Percentiles rank a stretch among this genome's conserved stretches.
phyloP scores from a whole-genome alignment of 1,140 invertebrate species.

The Helicoverpa armigera region DNA sequence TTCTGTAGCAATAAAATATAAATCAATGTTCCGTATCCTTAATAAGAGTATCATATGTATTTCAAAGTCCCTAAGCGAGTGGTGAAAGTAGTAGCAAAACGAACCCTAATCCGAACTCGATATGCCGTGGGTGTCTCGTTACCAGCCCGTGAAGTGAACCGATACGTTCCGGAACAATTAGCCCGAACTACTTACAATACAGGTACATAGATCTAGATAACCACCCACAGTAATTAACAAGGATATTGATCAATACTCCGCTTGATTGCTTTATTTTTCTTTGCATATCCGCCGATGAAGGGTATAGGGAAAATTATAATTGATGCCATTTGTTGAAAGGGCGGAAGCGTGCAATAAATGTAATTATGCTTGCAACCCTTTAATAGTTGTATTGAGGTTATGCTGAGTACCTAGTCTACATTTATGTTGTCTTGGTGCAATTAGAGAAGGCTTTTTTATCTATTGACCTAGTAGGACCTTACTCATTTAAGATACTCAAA shows the following conservation, averaged over 20 bases:
- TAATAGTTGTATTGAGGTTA: neutral
- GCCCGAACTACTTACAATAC: neutral
- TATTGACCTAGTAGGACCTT: neutral
- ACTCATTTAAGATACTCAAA: no score
- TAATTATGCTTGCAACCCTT: constrained; percentile 4
- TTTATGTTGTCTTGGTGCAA: neutral
- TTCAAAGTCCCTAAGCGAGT: neutral
- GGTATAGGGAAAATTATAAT: constrained; percentile 31
- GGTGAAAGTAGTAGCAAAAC: constrained; percentile 60
- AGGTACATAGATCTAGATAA: constrained; percentile 17
- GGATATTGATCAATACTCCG: constrained; percentile 28
- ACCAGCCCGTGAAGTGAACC: constrained; percentile 50
- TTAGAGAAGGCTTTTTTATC: neutral
- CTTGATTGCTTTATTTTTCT: constrained; percentile 30
- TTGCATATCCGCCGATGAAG: constrained; percentile 26
- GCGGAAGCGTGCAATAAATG: constrained; percentile 33
- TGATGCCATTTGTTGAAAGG: constrained; percentile 27
- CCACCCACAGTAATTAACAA: neutral
- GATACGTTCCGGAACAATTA: constrained; percentile 57
- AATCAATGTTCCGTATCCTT: neutral
- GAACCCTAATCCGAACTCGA: constrained; percentile 55
- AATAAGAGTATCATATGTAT: constrained; percentile 5
- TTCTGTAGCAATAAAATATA: no score
- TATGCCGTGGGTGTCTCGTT: constrained; percentile 52
- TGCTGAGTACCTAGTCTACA: neutral